Evolutionary conservation across 2,888 invertebrate species (phyloP), one percentile per base, ranked within the genome.

Genomic region (Lapara coniferarum): DNA sequence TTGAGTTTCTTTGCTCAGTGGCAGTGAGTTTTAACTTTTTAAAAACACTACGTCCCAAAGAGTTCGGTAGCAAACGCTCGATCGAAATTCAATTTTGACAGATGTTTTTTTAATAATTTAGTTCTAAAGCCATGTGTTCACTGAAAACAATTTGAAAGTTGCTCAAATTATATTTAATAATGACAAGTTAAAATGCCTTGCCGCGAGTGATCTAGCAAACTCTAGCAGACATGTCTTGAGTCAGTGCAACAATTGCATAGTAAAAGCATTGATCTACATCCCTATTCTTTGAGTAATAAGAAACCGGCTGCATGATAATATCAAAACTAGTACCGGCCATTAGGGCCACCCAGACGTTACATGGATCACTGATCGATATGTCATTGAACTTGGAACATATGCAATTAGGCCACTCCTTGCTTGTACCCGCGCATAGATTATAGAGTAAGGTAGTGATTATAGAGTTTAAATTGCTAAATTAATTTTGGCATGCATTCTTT

Each of bases 361-460:
- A 13, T 63, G 68, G 56, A 67, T 55, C 57, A 58, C 14, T 51
- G 69, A 70, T 74, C 73, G 73, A 73, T 74, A 68, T 70, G 75
- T 75, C 74, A 74, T 66, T 75, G 74, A 73, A 72, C 75, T 74
- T 75, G 73, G 67, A 67, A 71, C 66, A 68, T 58, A 37, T 53
- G 68, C 69, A 66, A 72, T 69, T 70, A 72, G 37, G 44, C 63
- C 70, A 66, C 70, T 49, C 72, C 71, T 70, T 46, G 13, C 13
- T 63, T 46, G 19, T 46, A 49, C 37, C 37, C 37, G 37, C 25
- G 63, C 49, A 19, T 12, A 16, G n/a, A 46, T 59, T n/a, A 44
- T 46, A 46, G 44, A 59, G 16, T 46, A 6, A n/a, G 10, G 1
- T 13, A 3, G 37, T 7, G 37, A 58, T 57, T 53, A 16, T 53